phyloP scores from a whole-genome alignment of 1,140 invertebrate genomes.

The Cotesia typhae region DNA sequence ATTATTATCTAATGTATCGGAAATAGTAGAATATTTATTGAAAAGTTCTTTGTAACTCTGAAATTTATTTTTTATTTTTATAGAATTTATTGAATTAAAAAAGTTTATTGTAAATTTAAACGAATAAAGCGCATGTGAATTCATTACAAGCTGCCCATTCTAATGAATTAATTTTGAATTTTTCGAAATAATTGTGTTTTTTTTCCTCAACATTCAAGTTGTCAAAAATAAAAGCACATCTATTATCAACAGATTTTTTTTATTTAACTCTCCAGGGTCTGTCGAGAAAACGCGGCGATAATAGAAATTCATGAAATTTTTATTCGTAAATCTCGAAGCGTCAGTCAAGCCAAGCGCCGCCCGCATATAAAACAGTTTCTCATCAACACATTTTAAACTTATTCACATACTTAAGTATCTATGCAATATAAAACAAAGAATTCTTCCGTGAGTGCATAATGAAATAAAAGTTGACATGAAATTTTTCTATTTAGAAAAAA shows the following conservation, averaged over 20 bases:
- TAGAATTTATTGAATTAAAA: no score
- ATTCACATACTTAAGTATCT: not conserved
- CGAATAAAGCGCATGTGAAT: no score
- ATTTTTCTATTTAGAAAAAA: no score
- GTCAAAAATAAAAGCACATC: constrained; percentile 18
- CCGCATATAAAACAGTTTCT: constrained; percentile 59
- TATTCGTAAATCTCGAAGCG: constrained; percentile 64
- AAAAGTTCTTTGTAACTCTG: no score
- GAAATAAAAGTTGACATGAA: constrained; percentile 1
- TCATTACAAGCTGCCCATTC: no score
- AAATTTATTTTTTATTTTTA: no score
- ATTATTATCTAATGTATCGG: no score
- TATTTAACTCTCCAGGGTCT: constrained; percentile 37
- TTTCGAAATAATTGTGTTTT: no score
- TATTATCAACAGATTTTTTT: constrained; percentile 6
- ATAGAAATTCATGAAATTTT: constrained; percentile 68
- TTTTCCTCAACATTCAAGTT: not conserved
- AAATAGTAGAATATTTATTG: no score
- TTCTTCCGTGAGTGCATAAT: no score
- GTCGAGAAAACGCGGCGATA: constrained; percentile 59
- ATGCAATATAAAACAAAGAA: not conserved
- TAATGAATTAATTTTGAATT: no score
- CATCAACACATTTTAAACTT: constrained; percentile 20
- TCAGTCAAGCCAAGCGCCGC: constrained; percentile 61
- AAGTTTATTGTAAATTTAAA: no score